phyloP scores from a whole-genome alignment of 2,797 vertebrate species.

The Neosalanx taihuensis region DNA sequence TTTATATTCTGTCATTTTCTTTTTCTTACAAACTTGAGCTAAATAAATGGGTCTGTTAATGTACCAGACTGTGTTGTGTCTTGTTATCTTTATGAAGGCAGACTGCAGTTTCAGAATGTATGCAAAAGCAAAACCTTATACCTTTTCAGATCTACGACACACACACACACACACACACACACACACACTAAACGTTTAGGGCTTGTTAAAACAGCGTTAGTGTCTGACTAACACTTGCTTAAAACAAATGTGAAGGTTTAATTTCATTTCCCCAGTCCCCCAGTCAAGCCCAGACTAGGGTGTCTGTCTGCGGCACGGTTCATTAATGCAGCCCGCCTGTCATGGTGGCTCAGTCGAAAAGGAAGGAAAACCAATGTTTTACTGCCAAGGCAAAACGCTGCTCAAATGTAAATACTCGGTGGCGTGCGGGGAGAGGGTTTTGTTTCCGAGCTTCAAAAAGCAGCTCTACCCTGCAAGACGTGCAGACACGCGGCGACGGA shows the following conservation, averaged over 20 bases:
- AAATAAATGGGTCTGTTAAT: neutral
- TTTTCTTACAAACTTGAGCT: conserved; percentile 7
- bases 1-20: neutral
- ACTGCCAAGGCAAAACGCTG: conserved; percentile 70
- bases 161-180: neutral
- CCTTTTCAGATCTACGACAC: neutral
- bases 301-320: conserved; percentile 40
- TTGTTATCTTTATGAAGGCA: neutral
- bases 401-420: conserved; percentile 76
- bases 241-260: conserved; percentile 71
- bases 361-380: conserved; percentile 68
- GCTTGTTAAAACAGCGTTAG: conserved; percentile 69
- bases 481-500: conserved; percentile 59
- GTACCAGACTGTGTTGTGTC: neutral
- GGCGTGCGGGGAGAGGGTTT: conserved; percentile 51
- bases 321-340: conserved; percentile 68
- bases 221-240: conserved; percentile 53
- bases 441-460: conserved; percentile 66
- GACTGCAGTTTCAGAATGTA: too few relatives aligned
- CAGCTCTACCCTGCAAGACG: conserved; percentile 70
- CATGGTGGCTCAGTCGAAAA: conserved; percentile 61
- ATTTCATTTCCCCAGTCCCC: conserved; percentile 65
- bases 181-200: conserved; percentile 30
- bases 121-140: too few relatives aligned
- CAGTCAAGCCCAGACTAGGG: conserved; percentile 40